Evolutionary conservation across 2,797 vertebrate genomes (phyloP).

Genomic region (Phataginus tetradactyla): DNA sequence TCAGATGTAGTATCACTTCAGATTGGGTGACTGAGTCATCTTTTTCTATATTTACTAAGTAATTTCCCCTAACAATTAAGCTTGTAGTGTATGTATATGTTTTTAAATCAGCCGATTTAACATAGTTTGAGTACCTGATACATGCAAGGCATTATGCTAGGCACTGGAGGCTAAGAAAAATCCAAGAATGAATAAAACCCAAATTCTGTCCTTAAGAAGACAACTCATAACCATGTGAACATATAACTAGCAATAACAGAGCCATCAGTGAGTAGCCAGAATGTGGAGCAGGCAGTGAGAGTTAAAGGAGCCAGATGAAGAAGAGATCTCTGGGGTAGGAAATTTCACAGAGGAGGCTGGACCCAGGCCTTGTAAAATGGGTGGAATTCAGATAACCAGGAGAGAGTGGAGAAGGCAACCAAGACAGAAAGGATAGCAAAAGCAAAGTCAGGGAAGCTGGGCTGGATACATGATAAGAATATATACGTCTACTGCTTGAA

Average conservation of each 20-base stretch:
- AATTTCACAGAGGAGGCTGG: not conserved
- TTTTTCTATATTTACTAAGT: slow-evolving; percentile 7
- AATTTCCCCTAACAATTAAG: slow-evolving; percentile 25
- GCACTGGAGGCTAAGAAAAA: not conserved
- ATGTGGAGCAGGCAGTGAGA: not conserved
- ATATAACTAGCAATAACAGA: not conserved
- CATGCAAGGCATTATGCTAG: not conserved
- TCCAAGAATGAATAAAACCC: not conserved
- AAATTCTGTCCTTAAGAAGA: slow-evolving; percentile 7
- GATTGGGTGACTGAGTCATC: not conserved
- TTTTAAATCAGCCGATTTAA: slow-evolving; percentile 37
- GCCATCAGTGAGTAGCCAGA: not conserved
- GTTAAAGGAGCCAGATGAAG: not conserved
- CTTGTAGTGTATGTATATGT: not conserved
- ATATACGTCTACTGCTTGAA: not conserved
- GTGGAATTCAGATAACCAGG: not conserved
- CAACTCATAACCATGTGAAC: slow-evolving; percentile 4
- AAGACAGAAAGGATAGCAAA: not conserved
- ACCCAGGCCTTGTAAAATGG: not conserved
- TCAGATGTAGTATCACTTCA: slow-evolving; percentile 12
- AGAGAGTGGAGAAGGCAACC: not conserved
- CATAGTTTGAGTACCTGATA: not conserved
- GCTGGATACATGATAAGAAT: not conserved
- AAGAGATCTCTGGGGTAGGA: not conserved
- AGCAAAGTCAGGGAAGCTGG: not conserved